A percentile compares a stretch with the other conserved stretches of the same genome.
Conservation (phyloP, 2,888 invertebrate genomes). For the Drosophila recens region DNA sequence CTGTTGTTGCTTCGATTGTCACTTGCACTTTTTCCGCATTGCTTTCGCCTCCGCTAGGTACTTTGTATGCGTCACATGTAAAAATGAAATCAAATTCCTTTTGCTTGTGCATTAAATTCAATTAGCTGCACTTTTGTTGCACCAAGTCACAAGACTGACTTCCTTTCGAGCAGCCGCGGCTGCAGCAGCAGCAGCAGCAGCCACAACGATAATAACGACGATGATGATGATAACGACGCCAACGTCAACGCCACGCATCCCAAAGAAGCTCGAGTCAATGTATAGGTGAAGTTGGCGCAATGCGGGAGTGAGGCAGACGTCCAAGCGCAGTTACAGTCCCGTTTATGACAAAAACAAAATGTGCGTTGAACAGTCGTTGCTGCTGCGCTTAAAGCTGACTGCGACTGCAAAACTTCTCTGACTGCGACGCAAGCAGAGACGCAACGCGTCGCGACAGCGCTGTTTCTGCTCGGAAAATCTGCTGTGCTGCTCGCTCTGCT, state of each 20-base stretch:
- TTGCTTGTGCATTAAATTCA: slow-evolving; percentile 73
- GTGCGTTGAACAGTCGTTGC: slow-evolving; percentile 17
- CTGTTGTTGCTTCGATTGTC: slow-evolving; percentile 31
- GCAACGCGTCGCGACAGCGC: slow-evolving; percentile 14
- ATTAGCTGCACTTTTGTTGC: slow-evolving; percentile 73
- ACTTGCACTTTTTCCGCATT: slow-evolving; percentile 58
- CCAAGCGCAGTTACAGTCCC: slow-evolving; percentile 36
- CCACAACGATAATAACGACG: slow-evolving; percentile 1
- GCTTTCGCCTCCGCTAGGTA: slow-evolving; percentile 31
- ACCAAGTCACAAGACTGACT: slow-evolving; percentile 74
- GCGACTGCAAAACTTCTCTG: slow-evolving; percentile 11
- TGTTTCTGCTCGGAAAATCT: slow-evolving; percentile 30
- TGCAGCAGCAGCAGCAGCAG: slow-evolving; percentile 21
- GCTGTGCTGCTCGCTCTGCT: slow-evolving; percentile 18
- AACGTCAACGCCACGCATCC: slow-evolving; percentile 33
- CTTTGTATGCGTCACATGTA: slow-evolving; percentile 51
- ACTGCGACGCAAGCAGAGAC: slow-evolving; percentile 19
- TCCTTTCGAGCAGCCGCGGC: slow-evolving; percentile 59
- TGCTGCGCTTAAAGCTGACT: slow-evolving; percentile 30
- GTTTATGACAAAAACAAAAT: slow-evolving; percentile 40
- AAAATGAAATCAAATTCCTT: slow-evolving; percentile 68
- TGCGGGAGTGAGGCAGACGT: slow-evolving; percentile 23
- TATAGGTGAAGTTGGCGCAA: slow-evolving; percentile 35
- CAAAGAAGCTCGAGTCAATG: slow-evolving; percentile 19
- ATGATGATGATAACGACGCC: slow-evolving; percentile 16